A percentile compares a stretch with the other conserved stretches of the same genome.
phyloP scores from a whole-genome alignment of 2,113 vertebrate genomes.

The Trematomus loennbergii region DNA sequence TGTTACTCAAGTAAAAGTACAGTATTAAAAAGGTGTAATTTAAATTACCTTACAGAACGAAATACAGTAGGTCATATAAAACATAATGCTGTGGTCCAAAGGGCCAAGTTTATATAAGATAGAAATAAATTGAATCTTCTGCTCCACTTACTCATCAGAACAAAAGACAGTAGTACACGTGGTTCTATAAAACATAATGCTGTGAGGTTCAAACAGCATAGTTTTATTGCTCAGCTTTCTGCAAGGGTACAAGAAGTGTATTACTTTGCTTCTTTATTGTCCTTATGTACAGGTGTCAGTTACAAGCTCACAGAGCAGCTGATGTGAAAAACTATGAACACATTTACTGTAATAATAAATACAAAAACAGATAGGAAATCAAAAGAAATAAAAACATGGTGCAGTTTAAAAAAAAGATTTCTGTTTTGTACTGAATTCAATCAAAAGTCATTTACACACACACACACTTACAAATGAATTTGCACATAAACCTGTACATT shows the following conservation, averaged over 20 bases:
- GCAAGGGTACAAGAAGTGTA: slow-evolving; percentile 89
- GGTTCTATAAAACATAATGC: slow-evolving; percentile 88
- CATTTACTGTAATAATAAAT: slow-evolving; percentile 93
- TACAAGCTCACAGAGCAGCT: slow-evolving; percentile 94
- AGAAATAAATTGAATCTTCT: too few relatives aligned
- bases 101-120: too few relatives aligned
- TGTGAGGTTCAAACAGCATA: slow-evolving; percentile 93
- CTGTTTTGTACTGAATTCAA: slow-evolving; percentile 46
- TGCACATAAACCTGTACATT: slow-evolving; percentile 28
- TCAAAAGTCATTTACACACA: slow-evolving; percentile 37
- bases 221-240: slow-evolving; percentile 95
- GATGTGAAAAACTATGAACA: slow-evolving; percentile 88
- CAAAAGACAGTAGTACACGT: slow-evolving; percentile 31
- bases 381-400: slow-evolving; percentile 54
- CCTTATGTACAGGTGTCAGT: slow-evolving; percentile 90
- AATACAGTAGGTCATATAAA: background rate
- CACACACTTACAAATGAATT: background rate
- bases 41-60: too few relatives aligned
- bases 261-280: slow-evolving; percentile 74
- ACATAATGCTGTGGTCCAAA: too few relatives aligned
- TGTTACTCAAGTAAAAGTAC: too few relatives aligned
- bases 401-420: slow-evolving; percentile 30
- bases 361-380: slow-evolving; percentile 86
- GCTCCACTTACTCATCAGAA: background rate
- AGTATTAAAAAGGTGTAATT: too few relatives aligned